Percentiles rank a stretch among this genome's conserved stretches.
Conservation (phyloP, 1,140 invertebrate species). For the Hyposmocoma kahamanoa region DNA sequence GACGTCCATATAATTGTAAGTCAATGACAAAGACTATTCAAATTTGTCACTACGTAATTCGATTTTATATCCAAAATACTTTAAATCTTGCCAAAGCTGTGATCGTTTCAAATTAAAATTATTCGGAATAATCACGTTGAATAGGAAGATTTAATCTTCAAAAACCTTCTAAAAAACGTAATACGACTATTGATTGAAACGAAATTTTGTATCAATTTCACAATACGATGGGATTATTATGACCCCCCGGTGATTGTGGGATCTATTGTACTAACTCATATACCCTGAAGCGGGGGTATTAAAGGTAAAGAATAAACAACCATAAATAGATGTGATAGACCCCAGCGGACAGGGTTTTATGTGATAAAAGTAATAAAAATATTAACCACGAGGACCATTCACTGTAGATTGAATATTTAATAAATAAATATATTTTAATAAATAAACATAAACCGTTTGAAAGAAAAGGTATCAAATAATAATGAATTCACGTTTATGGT, state of each 20-base stretch:
- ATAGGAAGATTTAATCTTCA: background rate
- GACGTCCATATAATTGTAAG: background rate
- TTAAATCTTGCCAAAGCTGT: background rate
- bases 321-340: too few relatives aligned
- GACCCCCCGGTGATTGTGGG: slow-evolving; percentile 30
- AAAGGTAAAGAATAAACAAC: too few relatives aligned
- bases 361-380: background rate
- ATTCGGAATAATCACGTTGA: background rate
- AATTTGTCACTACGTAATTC: background rate
- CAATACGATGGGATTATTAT: slow-evolving; percentile 39
- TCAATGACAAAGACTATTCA: background rate
- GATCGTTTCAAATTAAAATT: background rate
- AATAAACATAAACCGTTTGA: slow-evolving; percentile 23
- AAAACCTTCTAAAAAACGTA: slow-evolving; percentile 20
- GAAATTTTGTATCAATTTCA: slow-evolving; percentile 58
- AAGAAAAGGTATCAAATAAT: too few relatives aligned
- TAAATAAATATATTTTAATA: background rate
- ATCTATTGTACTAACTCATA: background rate
- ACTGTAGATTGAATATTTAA: background rate
- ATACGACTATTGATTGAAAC: slow-evolving; percentile 42
- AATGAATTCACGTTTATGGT: too few relatives aligned
- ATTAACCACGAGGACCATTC: background rate
- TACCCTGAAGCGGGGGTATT: too few relatives aligned
- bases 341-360: background rate
- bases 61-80: background rate